Evolutionary conservation across 2,888 invertebrate genomes (phyloP).

Genomic region (Xiphydria camelus): DNA sequence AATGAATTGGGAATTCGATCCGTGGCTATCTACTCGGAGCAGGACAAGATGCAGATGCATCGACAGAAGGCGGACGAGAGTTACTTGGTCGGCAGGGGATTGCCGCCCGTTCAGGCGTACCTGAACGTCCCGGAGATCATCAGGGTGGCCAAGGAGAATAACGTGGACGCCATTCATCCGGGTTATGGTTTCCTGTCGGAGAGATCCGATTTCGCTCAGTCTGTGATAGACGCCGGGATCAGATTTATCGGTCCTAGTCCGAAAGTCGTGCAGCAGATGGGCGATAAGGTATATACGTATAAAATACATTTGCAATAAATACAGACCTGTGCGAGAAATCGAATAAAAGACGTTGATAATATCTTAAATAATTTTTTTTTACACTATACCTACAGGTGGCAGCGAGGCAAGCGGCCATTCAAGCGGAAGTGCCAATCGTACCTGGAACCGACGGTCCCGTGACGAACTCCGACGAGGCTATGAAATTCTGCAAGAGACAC

Average conservation of each 20-base stretch:
- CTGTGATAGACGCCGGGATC: constrained; percentile 88
- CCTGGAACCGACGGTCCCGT: constrained; percentile 96
- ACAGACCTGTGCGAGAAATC: neutral
- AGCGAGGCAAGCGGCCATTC: constrained; percentile 93
- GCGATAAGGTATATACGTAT: constrained; percentile 81
- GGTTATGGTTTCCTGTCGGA: constrained; percentile 95
- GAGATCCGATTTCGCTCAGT: constrained; percentile 93
- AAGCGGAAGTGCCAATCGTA: constrained; percentile 90
- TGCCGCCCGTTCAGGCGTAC: constrained; percentile 97
- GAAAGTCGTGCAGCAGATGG: constrained; percentile 94
- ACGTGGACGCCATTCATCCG: constrained; percentile 93
- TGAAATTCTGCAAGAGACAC: constrained; percentile 86
- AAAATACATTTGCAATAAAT: neutral
- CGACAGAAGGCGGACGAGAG: constrained; percentile 98
- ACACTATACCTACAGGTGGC: no score
- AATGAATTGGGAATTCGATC: constrained; percentile 95
- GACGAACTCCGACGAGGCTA: constrained; percentile 81
- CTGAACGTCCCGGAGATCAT: constrained; percentile 97
- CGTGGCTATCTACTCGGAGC: constrained; percentile 97
- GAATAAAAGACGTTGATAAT: no score
- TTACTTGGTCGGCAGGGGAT: constrained; percentile 92
- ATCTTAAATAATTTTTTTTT: no score
- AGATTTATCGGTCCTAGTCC: constrained; percentile 96
- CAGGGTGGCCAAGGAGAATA: constrained; percentile 89
- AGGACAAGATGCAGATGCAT: constrained; percentile 97